Conservation (phyloP, 35 echinoderm and acorn worm species). For the Ptychodera flava region DNA sequence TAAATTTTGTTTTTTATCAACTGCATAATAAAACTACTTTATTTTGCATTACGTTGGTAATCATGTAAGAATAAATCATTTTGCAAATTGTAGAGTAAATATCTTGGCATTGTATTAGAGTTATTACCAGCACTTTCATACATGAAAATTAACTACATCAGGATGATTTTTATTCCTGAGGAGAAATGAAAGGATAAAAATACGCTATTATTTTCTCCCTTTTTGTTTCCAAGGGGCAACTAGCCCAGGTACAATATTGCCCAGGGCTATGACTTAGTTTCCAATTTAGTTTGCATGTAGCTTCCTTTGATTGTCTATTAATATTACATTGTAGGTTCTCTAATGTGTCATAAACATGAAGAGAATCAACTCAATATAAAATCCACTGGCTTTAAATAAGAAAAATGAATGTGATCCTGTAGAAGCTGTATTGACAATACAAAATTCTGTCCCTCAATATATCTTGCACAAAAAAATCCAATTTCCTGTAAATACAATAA, state of each 20-base stretch:
- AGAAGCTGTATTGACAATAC: too few relatives aligned
- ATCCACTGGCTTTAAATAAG: not conserved
- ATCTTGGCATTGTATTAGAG: too few relatives aligned
- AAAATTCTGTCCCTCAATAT: not conserved
- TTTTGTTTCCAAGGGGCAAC: not conserved
- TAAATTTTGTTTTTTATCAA: not conserved
- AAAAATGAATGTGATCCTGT: not conserved
- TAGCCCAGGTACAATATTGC: not conserved
- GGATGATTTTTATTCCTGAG: not conserved
- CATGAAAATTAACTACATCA: not conserved
- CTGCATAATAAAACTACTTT: not conserved
- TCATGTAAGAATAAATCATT: not conserved
- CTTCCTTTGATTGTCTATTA: conserved; percentile 1
- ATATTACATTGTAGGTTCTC: not conserved
- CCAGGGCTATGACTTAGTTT: not conserved
- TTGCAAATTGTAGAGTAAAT: not conserved
- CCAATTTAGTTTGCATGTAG: not conserved
- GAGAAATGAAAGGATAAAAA: not conserved
- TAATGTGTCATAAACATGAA: not conserved
- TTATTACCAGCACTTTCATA: not conserved
- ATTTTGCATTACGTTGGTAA: not conserved
- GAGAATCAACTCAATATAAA: not conserved
- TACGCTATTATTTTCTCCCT: not conserved
- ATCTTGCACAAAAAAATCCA: not conserved
- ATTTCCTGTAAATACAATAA: not conserved